Evolutionary conservation across 2,113 vertebrate species (phyloP), one percentile per base, ranked within the genome.

Genomic region (Hemiprocne comata): DNA sequence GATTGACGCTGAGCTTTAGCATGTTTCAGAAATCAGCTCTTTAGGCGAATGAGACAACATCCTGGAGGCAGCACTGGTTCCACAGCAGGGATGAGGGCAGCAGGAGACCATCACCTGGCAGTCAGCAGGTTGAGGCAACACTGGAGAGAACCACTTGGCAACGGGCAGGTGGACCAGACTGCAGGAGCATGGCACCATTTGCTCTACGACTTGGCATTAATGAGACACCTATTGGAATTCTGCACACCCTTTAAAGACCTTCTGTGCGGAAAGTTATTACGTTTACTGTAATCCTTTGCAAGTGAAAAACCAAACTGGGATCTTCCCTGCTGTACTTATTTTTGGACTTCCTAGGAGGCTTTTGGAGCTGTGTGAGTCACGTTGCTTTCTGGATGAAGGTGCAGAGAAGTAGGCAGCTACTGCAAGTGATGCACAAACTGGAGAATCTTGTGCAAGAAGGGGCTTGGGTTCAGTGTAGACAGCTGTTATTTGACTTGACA

Each of bases 221-320:
- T 96, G 97, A 97, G 96, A 97, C 95, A 96, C 96, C 90, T 94
- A 88, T 93, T 95, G 93, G 97, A 98, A 95, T 96, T 80, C 94
- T 85, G 60, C 50, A 54, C 28, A 10, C 48, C 85, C 91, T 93
- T 93, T 94, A 96, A 85, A 97, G 95, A 76, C 57, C 78, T 60
- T 91, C 89, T 67, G 83, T 85, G 95, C 20, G 3, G 87, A 95
- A 93, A 97, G 95, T 95, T 2, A 64, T 81, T 93, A 94, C 28
- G 0, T 94, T 97, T 95, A 96, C 76, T 2, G 2, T 85, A 80
- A 91, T 94, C 85, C 79, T 96, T 65, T 10, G 25, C 89, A 90
- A 89, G 64, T 60, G 92, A 65, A 79, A 76, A 71, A 65, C 10
- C 55, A 74, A 79, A 44, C 62, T 18, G 62, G 91, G 77, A 48